Evolutionary conservation across 2,113 vertebrate genomes (phyloP).

Genomic region (Sclerurus mexicanus): DNA sequence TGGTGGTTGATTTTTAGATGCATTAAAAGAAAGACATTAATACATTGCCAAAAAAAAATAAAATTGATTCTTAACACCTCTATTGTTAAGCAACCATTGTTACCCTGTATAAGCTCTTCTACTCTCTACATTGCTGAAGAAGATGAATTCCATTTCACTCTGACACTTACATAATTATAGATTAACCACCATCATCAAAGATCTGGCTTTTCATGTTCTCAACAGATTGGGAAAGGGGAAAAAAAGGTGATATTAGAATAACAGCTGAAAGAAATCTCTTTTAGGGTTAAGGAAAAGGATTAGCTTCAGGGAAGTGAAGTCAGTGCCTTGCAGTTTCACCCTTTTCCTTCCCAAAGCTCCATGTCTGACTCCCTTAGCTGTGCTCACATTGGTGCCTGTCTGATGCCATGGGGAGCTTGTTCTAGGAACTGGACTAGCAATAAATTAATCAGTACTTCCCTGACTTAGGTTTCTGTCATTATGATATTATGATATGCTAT

Average conservation of each 20-base stretch:
- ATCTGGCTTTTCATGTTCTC: slow-evolving; percentile 12
- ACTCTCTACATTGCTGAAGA: background rate
- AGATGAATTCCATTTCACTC: slow-evolving; percentile 23
- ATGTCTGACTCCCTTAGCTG: background rate
- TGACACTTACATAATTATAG: slow-evolving; percentile 21
- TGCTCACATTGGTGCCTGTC: background rate
- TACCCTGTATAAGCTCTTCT: background rate
- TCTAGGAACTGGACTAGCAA: background rate
- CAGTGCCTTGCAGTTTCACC: background rate
- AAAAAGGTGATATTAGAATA: background rate
- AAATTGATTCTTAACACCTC: background rate
- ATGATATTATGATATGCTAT: background rate
- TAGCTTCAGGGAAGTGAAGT: background rate
- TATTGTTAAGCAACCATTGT: slow-evolving; percentile 26
- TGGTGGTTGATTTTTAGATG: slow-evolving; percentile 25
- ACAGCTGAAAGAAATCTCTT: background rate
- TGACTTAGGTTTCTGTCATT: background rate
- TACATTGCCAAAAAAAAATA: background rate
- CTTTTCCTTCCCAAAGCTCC: background rate
- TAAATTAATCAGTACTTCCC: background rate
- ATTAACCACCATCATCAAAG: slow-evolving; percentile 10
- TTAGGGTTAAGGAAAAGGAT: background rate
- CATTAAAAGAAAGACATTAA: background rate
- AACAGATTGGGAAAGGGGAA: background rate
- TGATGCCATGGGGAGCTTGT: background rate